Conservation (phyloP, 2,888 invertebrate species). For the Endomychus coccineus region DNA sequence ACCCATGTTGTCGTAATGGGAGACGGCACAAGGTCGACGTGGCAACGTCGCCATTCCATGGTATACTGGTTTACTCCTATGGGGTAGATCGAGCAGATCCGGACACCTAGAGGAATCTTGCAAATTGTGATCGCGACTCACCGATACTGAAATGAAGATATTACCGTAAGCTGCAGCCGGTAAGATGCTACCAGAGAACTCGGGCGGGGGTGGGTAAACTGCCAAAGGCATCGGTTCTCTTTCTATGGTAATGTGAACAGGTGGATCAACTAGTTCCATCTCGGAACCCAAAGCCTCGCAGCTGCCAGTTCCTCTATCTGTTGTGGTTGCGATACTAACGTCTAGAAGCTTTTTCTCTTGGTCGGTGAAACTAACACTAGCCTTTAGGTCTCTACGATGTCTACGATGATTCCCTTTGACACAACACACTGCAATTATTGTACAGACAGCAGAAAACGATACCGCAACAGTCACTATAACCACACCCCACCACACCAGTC, state of each 20-base stretch:
- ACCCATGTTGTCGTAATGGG: constrained; percentile 84
- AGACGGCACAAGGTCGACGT: constrained; percentile 37
- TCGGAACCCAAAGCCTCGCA: constrained; percentile 51
- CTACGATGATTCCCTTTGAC: constrained; percentile 48
- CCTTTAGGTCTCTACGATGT: constrained; percentile 63
- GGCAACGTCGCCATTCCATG: constrained; percentile 44
- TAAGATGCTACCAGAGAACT: constrained; percentile 50
- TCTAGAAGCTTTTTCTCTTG: constrained; percentile 83
- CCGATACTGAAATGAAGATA: constrained; percentile 77
- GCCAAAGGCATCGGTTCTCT: constrained; percentile 41
- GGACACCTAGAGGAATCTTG: constrained; percentile 64
- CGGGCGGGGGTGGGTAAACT: constrained; percentile 50
- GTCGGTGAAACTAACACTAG: constrained; percentile 76
- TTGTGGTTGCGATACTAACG: constrained; percentile 67
- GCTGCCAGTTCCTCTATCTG: constrained; percentile 53
- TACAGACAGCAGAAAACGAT: constrained; percentile 53
- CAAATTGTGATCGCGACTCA: constrained; percentile 56
- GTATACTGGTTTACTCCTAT: constrained; percentile 43
- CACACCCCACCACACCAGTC: constrained; percentile 65
- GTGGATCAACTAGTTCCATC: constrained; percentile 47
- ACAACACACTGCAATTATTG: constrained; percentile 54
- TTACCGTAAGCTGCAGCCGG: constrained; percentile 60
- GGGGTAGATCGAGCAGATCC: constrained; percentile 67
- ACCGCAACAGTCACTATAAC: constrained; percentile 65
- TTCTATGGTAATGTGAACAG: constrained; percentile 48